phyloP scores from a whole-genome alignment of 2,888 invertebrate species.

The Drosophila greeni region DNA sequence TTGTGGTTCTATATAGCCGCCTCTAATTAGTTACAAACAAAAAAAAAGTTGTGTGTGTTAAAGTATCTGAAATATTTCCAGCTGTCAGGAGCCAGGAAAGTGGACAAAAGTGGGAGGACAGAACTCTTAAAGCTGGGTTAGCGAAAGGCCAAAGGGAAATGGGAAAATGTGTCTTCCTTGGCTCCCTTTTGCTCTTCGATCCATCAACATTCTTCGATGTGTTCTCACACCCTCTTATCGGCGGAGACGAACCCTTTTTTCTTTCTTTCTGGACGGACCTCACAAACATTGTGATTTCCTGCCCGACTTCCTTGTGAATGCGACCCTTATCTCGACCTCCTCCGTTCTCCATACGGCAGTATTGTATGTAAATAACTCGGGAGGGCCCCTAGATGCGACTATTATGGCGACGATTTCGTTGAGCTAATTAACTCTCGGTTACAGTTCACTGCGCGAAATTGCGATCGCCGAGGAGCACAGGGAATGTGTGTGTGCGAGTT shows the following conservation, averaged over 20 bases:
- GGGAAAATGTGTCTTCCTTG: not conserved
- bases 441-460: conserved; percentile 69
- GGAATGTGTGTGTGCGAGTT: conserved; percentile 44
- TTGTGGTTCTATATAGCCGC: conserved; percentile 45
- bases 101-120: not conserved
- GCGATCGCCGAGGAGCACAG: conserved; percentile 50
- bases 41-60: conserved; percentile 40
- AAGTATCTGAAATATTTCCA: conserved; percentile 55
- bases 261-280: conserved; percentile 19
- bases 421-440: conserved; percentile 72
- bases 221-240: conserved; percentile 27
- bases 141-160: not conserved
- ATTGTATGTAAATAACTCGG: conserved; percentile 28
- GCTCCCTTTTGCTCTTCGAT: not conserved
- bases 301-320: conserved; percentile 39
- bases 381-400: conserved; percentile 33
- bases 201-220: conserved; percentile 6
- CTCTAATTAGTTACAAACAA: conserved; percentile 56
- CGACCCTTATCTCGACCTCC: conserved; percentile 31
- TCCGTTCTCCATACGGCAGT: not conserved
- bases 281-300: conserved; percentile 50
- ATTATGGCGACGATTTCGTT: conserved; percentile 54
- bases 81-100: conserved; percentile 48
- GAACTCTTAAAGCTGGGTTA: not conserved
- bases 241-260: conserved; percentile 44